phyloP scores from a whole-genome alignment of 2,113 vertebrate species.

The Sorex araneus region DNA sequence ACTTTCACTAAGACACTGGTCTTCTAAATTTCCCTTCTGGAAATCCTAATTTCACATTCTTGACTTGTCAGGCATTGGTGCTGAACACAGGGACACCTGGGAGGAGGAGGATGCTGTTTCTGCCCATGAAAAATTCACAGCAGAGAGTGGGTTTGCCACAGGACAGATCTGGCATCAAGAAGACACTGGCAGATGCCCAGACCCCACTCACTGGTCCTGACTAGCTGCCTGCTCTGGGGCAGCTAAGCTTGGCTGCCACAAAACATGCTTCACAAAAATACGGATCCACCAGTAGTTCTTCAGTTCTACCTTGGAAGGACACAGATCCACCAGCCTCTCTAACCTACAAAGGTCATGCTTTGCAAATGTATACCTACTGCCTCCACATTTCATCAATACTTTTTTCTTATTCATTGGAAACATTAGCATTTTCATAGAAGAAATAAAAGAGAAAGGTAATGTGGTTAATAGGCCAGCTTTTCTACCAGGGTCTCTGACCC shows the following conservation, averaged over 20 bases:
- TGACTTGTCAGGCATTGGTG: background rate
- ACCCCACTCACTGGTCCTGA: background rate
- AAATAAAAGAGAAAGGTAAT: background rate
- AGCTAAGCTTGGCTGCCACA: background rate
- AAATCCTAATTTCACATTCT: background rate
- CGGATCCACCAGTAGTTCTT: background rate
- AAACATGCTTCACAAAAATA: background rate
- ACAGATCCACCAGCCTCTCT: background rate
- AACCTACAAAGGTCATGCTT: background rate
- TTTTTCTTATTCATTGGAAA: background rate
- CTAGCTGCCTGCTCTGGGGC: background rate
- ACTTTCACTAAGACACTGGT: too few species aligned
- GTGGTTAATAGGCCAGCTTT: background rate
- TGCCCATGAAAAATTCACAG: background rate
- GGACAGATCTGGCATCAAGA: background rate
- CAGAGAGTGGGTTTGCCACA: background rate
- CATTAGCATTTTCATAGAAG: constrained; percentile 33
- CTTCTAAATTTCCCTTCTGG: background rate
- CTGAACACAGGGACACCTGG: background rate
- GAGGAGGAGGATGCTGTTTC: background rate
- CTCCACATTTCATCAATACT: background rate
- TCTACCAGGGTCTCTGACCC: background rate
- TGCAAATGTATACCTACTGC: background rate
- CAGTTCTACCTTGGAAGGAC: background rate
- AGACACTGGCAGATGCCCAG: background rate